Evolutionary conservation across 2,797 vertebrate species (phyloP).

Genomic region (Pseudochirops cupreus): DNA sequence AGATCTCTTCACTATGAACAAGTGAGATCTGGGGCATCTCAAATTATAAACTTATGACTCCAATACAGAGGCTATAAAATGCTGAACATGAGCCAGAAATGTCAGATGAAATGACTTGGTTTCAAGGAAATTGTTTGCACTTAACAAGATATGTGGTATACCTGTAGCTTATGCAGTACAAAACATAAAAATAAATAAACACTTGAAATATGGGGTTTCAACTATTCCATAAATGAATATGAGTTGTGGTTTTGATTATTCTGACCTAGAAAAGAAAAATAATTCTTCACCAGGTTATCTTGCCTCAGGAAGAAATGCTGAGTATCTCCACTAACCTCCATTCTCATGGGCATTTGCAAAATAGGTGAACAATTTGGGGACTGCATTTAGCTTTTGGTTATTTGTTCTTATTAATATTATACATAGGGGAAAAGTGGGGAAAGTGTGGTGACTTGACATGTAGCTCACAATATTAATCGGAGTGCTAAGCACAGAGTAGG

Average conservation of each 20-base stretch:
- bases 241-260: conserved; percentile 63
- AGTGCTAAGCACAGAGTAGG: conserved; percentile 41
- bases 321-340: conserved; percentile 62
- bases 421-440: conserved; percentile 33
- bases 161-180: conserved; percentile 14
- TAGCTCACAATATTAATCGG: conserved; percentile 51
- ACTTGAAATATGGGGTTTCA: conserved; percentile 59
- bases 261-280: conserved; percentile 60
- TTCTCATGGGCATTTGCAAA: conserved; percentile 56
- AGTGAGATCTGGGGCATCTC: conserved; percentile 32
- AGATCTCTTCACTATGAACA: conserved; percentile 37
- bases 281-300: background rate
- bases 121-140: background rate
- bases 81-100: conserved; percentile 46
- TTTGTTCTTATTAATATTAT: conserved; percentile 21
- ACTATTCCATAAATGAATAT: conserved; percentile 44
- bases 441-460: conserved; percentile 58
- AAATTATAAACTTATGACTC: conserved; percentile 60
- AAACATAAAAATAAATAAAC: conserved; percentile 71
- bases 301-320: conserved; percentile 53
- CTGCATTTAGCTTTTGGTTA: conserved; percentile 60
- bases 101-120: conserved; percentile 56
- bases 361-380: conserved; percentile 38
- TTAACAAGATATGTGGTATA: conserved; percentile 59
- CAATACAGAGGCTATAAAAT: conserved; percentile 59